A percentile compares a stretch with the other conserved stretches of the same genome.
Evolutionary conservation across 2,797 vertebrate species (phyloP).

Genomic region (Oreortyx pictus): DNA sequence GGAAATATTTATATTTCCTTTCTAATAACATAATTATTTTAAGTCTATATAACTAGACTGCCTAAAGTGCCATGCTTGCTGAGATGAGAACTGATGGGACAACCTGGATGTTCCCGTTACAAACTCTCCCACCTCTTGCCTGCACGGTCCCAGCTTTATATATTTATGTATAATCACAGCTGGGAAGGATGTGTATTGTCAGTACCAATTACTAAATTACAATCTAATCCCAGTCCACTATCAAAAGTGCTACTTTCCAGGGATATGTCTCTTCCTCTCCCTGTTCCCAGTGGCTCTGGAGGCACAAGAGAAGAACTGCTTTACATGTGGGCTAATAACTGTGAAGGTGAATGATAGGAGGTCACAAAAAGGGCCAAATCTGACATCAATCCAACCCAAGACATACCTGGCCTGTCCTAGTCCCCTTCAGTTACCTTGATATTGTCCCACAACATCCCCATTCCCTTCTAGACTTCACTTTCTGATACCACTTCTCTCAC

Average conservation of each 20-base stretch:
- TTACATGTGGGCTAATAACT: not conserved
- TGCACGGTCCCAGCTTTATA: not conserved
- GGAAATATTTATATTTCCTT: not conserved
- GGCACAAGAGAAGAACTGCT: not conserved
- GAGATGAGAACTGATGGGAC: not conserved
- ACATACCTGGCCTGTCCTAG: not conserved
- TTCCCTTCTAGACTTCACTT: not conserved
- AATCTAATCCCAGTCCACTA: not conserved
- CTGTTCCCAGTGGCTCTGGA: not conserved
- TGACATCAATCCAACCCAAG: not conserved
- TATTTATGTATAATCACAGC: not conserved
- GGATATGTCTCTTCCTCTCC: not conserved
- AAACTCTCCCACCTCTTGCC: not conserved
- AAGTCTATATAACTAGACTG: not conserved
- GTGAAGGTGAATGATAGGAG: not conserved
- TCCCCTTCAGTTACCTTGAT: not conserved
- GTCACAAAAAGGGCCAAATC: not conserved
- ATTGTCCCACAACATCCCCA: not conserved
- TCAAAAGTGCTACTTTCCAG: not conserved
- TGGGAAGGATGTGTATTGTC: not conserved
- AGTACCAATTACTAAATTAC: not conserved
- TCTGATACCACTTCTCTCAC: not conserved
- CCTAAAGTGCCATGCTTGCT: not conserved
- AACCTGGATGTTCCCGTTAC: not conserved
- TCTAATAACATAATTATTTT: constrained; percentile 1